A percentile compares a stretch with the other conserved stretches of the same genome.
Evolutionary conservation across 1,140 invertebrate genomes (phyloP).

Genomic region (Euura saliciscinereae): DNA sequence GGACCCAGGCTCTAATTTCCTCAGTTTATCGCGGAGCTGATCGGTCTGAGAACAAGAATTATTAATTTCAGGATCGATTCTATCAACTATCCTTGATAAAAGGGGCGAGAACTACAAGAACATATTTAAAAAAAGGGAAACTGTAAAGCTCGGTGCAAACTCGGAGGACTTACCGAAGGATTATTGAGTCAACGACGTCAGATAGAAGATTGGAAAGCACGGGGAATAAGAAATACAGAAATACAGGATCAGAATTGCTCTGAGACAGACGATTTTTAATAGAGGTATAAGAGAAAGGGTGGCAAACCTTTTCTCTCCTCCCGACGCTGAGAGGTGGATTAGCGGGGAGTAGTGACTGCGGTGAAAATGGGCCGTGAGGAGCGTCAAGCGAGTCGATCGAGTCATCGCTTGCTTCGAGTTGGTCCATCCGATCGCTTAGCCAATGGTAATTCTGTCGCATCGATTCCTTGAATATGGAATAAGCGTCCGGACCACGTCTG

Average conservation of each 20-base stretch:
- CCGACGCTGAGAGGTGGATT: constrained; percentile 45
- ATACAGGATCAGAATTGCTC: too few species aligned
- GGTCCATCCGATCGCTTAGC: constrained; percentile 47
- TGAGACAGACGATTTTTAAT: too few species aligned
- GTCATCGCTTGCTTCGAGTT: constrained; percentile 26
- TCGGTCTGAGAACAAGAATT: constrained; percentile 33
- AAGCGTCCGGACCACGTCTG: constrained; percentile 46
- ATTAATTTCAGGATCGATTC: too few species aligned
- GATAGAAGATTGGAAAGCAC: constrained; percentile 19
- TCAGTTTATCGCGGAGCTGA: constrained; percentile 41
- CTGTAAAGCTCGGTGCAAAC: too few species aligned
- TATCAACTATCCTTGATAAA: too few species aligned
- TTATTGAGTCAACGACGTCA: constrained; percentile 18
- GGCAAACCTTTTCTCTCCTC: constrained; percentile 44
- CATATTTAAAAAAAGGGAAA: too few species aligned
- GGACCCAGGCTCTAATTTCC: constrained; percentile 50
- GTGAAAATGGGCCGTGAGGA: constrained; percentile 16
- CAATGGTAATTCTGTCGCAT: constrained; percentile 48
- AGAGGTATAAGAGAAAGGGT: neutral
- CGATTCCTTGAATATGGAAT: constrained; percentile 45
- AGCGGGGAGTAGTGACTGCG: constrained; percentile 44
- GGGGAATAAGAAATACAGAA: neutral
- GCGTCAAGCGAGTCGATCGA: constrained; percentile 20
- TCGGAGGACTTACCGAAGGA: neutral
- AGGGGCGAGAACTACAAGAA: too few species aligned